phyloP scores from a whole-genome alignment of 2,113 vertebrate species.

The Willisornis vidua region DNA sequence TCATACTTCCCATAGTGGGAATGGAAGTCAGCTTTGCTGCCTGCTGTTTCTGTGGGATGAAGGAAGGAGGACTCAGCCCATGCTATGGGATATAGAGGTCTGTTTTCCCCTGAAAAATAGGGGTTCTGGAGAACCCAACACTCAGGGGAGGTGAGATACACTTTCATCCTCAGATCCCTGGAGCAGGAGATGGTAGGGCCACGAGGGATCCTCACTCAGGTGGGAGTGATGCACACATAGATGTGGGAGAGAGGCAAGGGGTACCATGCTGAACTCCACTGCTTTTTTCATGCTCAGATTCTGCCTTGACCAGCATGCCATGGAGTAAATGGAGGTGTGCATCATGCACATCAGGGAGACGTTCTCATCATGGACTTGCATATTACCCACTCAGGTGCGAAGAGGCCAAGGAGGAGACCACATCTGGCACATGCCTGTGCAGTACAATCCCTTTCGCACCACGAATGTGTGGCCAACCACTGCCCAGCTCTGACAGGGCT shows the following conservation, averaged over 20 bases:
- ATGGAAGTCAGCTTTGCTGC: neutral
- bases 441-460: fast-evolving
- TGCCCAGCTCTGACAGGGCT: neutral
- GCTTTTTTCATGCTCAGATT: neutral
- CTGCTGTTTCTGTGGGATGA: neutral
- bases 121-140: neutral
- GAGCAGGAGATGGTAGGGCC: neutral
- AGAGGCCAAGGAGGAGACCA: neutral
- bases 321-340: neutral
- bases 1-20: neutral
- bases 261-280: neutral
- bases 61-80: neutral
- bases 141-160: neutral
- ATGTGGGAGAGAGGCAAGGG: neutral
- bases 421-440: fast-evolving
- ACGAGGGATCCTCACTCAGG: fast-evolving
- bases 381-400: neutral
- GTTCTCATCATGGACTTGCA: neutral
- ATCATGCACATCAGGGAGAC: neutral
- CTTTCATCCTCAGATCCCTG: fast-evolving
- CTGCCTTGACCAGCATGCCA: neutral
- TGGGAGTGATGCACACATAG: neutral
- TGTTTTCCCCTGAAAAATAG: neutral
- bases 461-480: fast-evolving
- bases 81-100: neutral